phyloP scores from a whole-genome alignment of 2,888 invertebrate genomes.

The Tortricodes alternella region DNA sequence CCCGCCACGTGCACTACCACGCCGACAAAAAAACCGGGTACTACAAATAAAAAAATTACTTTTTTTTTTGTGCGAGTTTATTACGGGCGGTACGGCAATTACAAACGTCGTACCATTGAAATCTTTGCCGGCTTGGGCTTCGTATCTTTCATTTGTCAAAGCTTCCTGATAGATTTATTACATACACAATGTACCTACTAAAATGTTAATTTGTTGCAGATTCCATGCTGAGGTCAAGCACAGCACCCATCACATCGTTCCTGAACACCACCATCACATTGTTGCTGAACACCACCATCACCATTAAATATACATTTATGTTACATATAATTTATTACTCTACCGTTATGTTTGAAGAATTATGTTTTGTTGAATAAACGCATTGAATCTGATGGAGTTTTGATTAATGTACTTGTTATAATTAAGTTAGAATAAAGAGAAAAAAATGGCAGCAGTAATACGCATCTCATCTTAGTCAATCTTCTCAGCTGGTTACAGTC shows the following conservation, averaged over 20 bases:
- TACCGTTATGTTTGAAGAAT: background rate
- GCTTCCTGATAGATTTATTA: too few relatives aligned
- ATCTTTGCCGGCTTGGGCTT: too few relatives aligned
- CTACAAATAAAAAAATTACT: constrained; percentile 32
- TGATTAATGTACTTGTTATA: too few relatives aligned
- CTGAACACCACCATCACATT: constrained; percentile 34
- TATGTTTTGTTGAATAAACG: background rate
- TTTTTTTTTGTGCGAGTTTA: too few relatives aligned
- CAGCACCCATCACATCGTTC: constrained; percentile 37
- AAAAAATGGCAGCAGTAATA: too few relatives aligned
- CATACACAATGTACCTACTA: background rate
- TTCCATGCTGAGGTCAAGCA: constrained; percentile 41
- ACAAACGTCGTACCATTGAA: too few relatives aligned
- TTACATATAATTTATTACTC: background rate
- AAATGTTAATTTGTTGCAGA: constrained; percentile 30
- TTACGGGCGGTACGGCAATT: too few relatives aligned
- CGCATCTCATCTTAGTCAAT: too few relatives aligned
- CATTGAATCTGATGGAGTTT: background rate
- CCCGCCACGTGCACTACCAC: constrained; percentile 55
- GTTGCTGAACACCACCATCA: constrained; percentile 34
- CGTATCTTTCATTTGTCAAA: too few relatives aligned
- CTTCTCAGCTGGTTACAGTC: too few relatives aligned
- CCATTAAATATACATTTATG: too few relatives aligned
- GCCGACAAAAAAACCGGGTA: constrained; percentile 53
- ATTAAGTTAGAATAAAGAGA: too few relatives aligned